Evolutionary conservation across 2,888 invertebrate species (phyloP).

Genomic region (Pseudoips prasinana): DNA sequence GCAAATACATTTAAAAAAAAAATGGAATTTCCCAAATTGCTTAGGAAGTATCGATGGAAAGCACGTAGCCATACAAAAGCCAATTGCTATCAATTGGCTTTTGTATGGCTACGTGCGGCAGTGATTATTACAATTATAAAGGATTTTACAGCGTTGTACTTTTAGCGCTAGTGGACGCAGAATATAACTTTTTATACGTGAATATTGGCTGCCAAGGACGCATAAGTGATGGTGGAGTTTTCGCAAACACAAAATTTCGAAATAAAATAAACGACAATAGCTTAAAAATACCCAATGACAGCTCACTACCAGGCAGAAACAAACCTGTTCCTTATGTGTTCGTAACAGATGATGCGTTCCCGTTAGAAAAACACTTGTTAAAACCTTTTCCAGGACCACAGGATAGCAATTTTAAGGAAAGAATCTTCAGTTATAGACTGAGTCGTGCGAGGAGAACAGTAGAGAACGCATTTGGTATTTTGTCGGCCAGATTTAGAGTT

Average conservation of each 20-base stretch:
- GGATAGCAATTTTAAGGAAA: slow-evolving; percentile 22
- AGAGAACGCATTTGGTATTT: slow-evolving; percentile 26
- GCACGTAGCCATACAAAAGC: slow-evolving; percentile 17
- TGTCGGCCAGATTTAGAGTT: slow-evolving; percentile 19
- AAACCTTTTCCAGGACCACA: slow-evolving; percentile 26
- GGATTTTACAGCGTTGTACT: slow-evolving; percentile 16
- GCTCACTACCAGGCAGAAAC: slow-evolving; percentile 15
- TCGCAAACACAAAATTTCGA: slow-evolving; percentile 14
- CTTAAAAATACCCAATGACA: slow-evolving; percentile 15
- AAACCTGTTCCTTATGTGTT: slow-evolving; percentile 23
- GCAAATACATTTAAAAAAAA: slow-evolving; percentile 22
- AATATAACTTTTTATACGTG: slow-evolving; percentile 21
- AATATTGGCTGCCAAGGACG: slow-evolving; percentile 25
- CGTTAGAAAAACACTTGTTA: slow-evolving; percentile 20
- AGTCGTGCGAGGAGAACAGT: slow-evolving; percentile 26
- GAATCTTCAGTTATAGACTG: slow-evolving; percentile 27
- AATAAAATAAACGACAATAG: slow-evolving; percentile 13
- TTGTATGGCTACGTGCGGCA: too few species aligned
- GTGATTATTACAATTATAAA: slow-evolving; percentile 22
- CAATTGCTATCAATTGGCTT: too few species aligned
- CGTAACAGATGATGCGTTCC: slow-evolving; percentile 25
- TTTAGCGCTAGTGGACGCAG: slow-evolving; percentile 16
- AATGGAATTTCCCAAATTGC: slow-evolving; percentile 21
- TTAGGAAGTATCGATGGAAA: slow-evolving; percentile 18
- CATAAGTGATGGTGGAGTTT: slow-evolving; percentile 25